Percentiles rank a stretch among this genome's conserved stretches.
Evolutionary conservation across 1,140 invertebrate species (phyloP).

Genomic region (Pinna nobilis): DNA sequence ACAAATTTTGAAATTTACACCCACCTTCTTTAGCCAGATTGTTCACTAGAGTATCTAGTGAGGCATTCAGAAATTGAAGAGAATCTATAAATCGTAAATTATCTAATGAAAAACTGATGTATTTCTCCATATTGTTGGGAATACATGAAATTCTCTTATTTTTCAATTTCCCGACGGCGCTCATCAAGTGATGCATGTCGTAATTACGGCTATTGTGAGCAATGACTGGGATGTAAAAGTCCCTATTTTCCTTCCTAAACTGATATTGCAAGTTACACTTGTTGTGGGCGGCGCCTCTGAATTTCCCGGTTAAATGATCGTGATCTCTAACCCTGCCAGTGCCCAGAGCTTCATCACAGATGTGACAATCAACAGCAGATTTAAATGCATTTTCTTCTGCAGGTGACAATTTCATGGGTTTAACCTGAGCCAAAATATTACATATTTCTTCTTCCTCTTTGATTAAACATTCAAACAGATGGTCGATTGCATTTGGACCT

Average conservation of each 20-base stretch:
- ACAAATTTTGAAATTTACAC: conserved; percentile 11
- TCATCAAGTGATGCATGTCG: conserved; percentile 34
- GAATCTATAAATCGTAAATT: conserved; percentile 31
- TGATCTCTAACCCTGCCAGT: conserved; percentile 34
- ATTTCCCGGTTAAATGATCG: conserved; percentile 36
- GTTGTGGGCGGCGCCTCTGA: conserved; percentile 33
- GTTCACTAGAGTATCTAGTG: not conserved
- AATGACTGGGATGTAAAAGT: conserved; percentile 13
- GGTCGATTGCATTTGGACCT: conserved; percentile 11
- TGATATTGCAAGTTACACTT: conserved; percentile 25
- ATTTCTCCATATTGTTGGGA: conserved; percentile 4
- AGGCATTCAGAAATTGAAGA: conserved; percentile 17
- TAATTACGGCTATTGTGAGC: conserved; percentile 22
- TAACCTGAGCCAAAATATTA: conserved; percentile 2
- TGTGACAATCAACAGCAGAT: conserved; percentile 19
- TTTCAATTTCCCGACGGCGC: not conserved
- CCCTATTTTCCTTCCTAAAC: conserved; percentile 22
- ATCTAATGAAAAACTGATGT: conserved; percentile 11
- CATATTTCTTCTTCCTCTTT: conserved; percentile 21
- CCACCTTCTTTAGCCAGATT: conserved; percentile 15
- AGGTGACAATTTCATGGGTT: not conserved
- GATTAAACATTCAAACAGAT: conserved; percentile 16
- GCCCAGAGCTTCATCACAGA: conserved; percentile 20
- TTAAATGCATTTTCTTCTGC: conserved; percentile 8
- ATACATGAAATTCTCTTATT: conserved; percentile 15